Evolutionary conservation across 2,113 vertebrate species (phyloP).

Genomic region (Atlantisia rogersi): DNA sequence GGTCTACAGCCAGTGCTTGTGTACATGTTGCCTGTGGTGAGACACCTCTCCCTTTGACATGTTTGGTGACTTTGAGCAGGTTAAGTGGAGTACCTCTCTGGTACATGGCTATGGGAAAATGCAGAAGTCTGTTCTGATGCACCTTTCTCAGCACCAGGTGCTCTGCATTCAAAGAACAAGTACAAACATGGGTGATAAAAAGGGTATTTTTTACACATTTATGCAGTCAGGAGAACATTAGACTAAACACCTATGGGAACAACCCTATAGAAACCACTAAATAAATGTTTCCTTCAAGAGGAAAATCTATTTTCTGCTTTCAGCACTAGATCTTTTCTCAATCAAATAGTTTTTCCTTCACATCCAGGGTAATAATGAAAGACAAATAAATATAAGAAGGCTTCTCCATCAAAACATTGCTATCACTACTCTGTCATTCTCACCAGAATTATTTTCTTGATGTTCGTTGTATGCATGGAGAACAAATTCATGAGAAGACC

Average conservation of each 20-base stretch:
- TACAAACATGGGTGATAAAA: background rate
- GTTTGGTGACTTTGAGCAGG: background rate
- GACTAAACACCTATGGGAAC: background rate
- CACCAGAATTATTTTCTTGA: background rate
- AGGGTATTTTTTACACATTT: background rate
- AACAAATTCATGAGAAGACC: background rate
- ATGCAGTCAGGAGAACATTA: background rate
- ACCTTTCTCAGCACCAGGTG: background rate
- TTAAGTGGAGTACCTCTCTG: background rate
- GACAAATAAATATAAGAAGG: background rate
- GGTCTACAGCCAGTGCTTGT: background rate
- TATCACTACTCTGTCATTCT: background rate
- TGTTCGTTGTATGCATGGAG: background rate
- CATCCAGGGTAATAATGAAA: background rate
- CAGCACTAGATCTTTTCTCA: background rate
- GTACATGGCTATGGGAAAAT: background rate
- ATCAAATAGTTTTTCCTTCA: background rate
- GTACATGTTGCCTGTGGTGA: background rate
- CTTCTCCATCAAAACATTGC: background rate
- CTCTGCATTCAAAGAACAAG: background rate
- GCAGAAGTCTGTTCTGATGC: background rate
- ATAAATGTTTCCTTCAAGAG: background rate
- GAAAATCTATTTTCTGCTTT: background rate
- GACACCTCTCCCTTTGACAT: background rate
- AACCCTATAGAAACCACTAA: background rate